phyloP scores from a whole-genome alignment of 2,888 invertebrate genomes.

The Sipha maydis region DNA sequence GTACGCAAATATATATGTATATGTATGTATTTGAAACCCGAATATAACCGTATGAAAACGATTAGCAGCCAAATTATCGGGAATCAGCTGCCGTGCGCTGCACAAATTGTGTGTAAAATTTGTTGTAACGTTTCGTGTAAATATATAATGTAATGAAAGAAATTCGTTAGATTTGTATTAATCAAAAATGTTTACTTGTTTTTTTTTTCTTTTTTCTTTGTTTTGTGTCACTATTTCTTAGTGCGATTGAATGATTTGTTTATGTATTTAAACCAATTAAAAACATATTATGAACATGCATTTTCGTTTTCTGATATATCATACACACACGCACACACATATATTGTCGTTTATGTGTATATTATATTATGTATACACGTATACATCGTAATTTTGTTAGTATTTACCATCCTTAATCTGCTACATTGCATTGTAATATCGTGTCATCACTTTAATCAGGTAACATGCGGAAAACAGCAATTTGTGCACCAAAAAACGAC shows the following conservation, averaged over 20 bases:
- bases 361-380: not conserved
- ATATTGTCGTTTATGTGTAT: not conserved
- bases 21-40: not conserved
- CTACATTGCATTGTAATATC: not conserved
- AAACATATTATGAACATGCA: conserved; percentile 29
- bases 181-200: conserved; percentile 36
- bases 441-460: not conserved
- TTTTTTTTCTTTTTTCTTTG: conserved; percentile 17
- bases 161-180: conserved; percentile 45
- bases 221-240: conserved; percentile 32
- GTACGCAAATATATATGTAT: not conserved
- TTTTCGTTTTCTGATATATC: not conserved
- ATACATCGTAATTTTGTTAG: not conserved
- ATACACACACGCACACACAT: not conserved
- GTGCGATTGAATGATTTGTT: conserved; percentile 48
- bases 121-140: conserved; percentile 57
- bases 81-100: not conserved
- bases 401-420: not conserved
- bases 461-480: not conserved
- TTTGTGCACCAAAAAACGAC: not conserved
- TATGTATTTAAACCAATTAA: conserved; percentile 26
- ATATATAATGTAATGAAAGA: conserved; percentile 38
- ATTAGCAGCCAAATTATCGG: not conserved
- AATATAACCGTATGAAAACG: conserved; percentile 10
- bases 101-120: conserved; percentile 32